A percentile compares a stretch with the other conserved stretches of the same genome.
These are phyloP conservation scores for Littorina saxatilis DNA, from an alignment of 1,140 invertebrate species.

Conservation along the genomic window DNA sequence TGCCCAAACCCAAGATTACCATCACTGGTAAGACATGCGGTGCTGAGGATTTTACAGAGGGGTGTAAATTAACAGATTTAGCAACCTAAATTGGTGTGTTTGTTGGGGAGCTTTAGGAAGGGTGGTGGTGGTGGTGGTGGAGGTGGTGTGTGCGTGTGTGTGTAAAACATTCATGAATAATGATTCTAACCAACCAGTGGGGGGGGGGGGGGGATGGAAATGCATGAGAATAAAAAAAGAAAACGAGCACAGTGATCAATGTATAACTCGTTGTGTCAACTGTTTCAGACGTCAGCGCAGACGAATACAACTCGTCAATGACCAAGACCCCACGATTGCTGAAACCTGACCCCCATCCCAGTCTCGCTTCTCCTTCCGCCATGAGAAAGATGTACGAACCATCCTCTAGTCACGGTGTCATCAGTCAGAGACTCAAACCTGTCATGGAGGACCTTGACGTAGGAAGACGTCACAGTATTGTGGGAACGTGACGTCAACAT, in stretches of 20 bases:
- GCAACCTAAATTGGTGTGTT: no score
- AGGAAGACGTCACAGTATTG: slow-evolving; percentile 53
- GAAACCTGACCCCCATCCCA: background rate
- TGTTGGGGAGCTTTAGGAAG: background rate
- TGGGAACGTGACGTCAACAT: slow-evolving; percentile 34
- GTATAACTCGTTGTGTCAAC: no score
- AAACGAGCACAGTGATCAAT: no score
- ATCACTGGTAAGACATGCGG: slow-evolving; percentile 8
- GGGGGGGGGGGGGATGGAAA: no score
- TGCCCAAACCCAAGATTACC: background rate
- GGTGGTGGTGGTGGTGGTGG: background rate
- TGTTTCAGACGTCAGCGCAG: background rate
- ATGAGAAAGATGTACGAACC: slow-evolving; percentile 30
- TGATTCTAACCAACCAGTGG: no score
- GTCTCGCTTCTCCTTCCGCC: slow-evolving; percentile 2
- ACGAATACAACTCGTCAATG: background rate
- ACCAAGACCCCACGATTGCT: background rate
- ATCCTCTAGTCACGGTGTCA: slow-evolving; percentile 39
- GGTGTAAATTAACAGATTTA: background rate
- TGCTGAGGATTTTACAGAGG: background rate
- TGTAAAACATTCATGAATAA: no score
- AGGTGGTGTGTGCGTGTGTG: background rate
- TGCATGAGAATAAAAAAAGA: no score
- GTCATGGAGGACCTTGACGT: slow-evolving; percentile 51
- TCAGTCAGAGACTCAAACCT: slow-evolving; percentile 49